Base-by-base conservation (phyloP, 2,888 invertebrate genomes). In the Amitus sp. region DNA sequence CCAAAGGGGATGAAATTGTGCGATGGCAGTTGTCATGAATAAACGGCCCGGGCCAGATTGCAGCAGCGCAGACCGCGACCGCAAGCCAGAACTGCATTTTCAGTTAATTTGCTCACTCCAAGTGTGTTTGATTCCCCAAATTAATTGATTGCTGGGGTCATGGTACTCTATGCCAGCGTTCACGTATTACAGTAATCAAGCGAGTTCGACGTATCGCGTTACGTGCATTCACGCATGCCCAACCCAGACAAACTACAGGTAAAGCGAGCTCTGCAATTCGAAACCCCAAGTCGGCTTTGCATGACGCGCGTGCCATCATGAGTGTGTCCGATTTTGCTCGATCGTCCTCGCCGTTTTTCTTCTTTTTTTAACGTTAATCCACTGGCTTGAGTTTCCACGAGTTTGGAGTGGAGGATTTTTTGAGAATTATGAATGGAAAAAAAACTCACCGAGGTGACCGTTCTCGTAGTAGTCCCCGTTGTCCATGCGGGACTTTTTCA, bases 381-480 rank as follows among this genome's bases (percentile, higher is more conserved):
- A n/a, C n/a, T n/a, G n/a, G n/a, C n/a, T n/a, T n/a, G n/a, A n/a
- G n/a, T n/a, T n/a, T n/a, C n/a, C n/a, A n/a, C n/a, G n/a, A n/a
- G n/a, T n/a, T n/a, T n/a, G n/a, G n/a, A n/a, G n/a, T n/a, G n/a
- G n/a, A 12, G 33, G n/a, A 33, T 33, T 23, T 27, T 23, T 15
- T 15, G 30, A 2, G 30, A 30, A 10, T 30, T 30, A 30, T 30
- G 23, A 23, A 23, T 3, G 3, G 23, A 5, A 23, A 23, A 46
- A 27, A 49, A 45, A 74, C 92, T 92, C 90, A 85, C 90, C 92
- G 84, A 95, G 90, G 84, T 95, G 95, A 81, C 95, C 95, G 81
- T 95, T 95, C 84, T 95, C 95, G 82, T 95, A 95, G 84, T 94
- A 95, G 80, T 95, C 95, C 37, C 95, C 94, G 81, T 95, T 95